Evolutionary conservation across 2,888 invertebrate species (phyloP).

Genomic region (Agrilus biguttatus): DNA sequence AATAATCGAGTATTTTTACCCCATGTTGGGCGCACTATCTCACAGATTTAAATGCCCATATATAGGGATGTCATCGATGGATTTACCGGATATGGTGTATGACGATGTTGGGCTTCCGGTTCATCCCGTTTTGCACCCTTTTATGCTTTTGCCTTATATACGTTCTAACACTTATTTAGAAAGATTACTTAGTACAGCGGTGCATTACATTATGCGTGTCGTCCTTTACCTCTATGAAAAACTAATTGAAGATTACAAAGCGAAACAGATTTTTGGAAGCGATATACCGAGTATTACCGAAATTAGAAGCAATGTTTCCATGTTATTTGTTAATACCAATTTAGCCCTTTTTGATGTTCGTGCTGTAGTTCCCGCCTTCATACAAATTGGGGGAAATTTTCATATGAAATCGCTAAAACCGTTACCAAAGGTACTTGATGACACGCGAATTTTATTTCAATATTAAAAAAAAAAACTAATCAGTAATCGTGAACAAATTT

Average conservation of each 20-base stretch:
- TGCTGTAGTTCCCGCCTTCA: conserved; percentile 27
- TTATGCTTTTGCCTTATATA: conserved; percentile 32
- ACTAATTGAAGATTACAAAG: not conserved
- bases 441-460: conserved; percentile 2
- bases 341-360: conserved; percentile 24
- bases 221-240: not conserved
- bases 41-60: conserved; percentile 39
- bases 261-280: conserved; percentile 13
- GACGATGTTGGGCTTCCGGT: conserved; percentile 38
- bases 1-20: conserved; percentile 39
- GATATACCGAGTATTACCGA: conserved; percentile 9
- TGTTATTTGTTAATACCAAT: conserved; percentile 30
- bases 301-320: conserved; percentile 19
- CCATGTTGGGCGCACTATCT: conserved; percentile 35
- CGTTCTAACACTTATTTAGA: conserved; percentile 29
- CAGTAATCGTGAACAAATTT: not conserved
- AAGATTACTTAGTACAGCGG: conserved; percentile 7
- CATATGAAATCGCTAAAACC: conserved; percentile 26
- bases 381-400: conserved; percentile 30
- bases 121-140: conserved; percentile 38
- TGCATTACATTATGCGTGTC: not conserved
- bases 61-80: conserved; percentile 37
- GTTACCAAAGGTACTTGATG: conserved; percentile 25
- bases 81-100: conserved; percentile 34
- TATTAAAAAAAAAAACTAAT: too few relatives aligned